Conservation (phyloP, 2,113 vertebrate species). For the Takifugu flavidus region DNA sequence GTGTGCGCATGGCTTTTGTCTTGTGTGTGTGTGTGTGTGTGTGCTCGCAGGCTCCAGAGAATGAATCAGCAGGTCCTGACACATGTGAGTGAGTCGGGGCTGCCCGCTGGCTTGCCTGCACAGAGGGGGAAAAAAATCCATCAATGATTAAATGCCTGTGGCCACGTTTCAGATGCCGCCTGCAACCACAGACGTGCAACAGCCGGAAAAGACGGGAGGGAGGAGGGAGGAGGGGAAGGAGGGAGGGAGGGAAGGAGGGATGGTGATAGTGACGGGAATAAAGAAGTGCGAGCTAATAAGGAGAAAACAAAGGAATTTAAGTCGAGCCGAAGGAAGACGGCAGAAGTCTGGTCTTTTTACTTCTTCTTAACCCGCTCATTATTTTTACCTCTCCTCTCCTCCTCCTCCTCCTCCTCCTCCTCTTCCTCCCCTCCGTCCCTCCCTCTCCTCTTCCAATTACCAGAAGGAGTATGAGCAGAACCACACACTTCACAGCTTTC, state of each 20-base stretch:
- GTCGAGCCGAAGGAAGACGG: conserved; percentile 21
- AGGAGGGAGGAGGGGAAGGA: conserved; percentile 19
- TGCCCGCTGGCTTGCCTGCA: conserved; percentile 63
- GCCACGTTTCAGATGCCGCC: conserved; percentile 63
- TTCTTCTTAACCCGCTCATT: not conserved
- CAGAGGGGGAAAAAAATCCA: conserved; percentile 49
- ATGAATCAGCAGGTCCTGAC: conserved; percentile 73
- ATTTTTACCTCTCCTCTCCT: conserved; percentile 19
- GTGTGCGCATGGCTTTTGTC: conserved; percentile 1
- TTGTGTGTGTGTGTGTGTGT: conserved; percentile 1
- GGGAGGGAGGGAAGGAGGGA: conserved; percentile 16
- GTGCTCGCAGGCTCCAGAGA: conserved; percentile 45
- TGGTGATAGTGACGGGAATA: conserved; percentile 14
- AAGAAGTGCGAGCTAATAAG: conserved; percentile 44
- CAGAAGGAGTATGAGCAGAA: conserved; percentile 76
- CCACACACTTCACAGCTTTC: conserved; percentile 81
- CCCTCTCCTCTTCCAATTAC: conserved; percentile 76
- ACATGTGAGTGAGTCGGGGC: conserved; percentile 50
- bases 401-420: conserved; percentile 49
- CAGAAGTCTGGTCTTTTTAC: conserved; percentile 26
- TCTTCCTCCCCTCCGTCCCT: conserved; percentile 2
- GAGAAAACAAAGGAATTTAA: conserved; percentile 28
- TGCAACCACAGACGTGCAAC: conserved; percentile 57
- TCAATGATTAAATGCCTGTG: conserved; percentile 73
- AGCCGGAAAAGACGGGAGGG: conserved; percentile 14